Evolutionary conservation across 2,888 invertebrate genomes (phyloP).

Genomic region (Lagria hirta): DNA sequence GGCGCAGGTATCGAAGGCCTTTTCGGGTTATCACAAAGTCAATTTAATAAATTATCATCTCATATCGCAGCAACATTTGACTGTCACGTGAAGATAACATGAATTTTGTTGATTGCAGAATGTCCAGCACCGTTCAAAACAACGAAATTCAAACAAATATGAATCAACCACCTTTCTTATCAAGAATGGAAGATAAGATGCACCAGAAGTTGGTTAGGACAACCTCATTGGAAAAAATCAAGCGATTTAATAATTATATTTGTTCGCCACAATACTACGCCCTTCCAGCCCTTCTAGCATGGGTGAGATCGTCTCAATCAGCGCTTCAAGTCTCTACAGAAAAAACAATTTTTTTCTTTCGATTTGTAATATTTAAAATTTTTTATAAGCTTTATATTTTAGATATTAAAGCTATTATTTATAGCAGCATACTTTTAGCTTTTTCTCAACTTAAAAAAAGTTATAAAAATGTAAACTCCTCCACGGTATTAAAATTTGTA

Average conservation of each 20-base stretch:
- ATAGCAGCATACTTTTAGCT: constrained; percentile 10
- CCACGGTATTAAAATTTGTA: constrained; percentile 29
- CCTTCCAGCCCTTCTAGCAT: constrained; percentile 44
- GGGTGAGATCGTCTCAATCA: constrained; percentile 45
- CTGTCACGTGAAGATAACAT: too few species aligned
- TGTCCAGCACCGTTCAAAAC: constrained; percentile 35
- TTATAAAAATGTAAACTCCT: constrained; percentile 28
- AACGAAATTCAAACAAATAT: constrained; percentile 29
- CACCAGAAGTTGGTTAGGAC: constrained; percentile 41
- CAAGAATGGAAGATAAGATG: constrained; percentile 35
- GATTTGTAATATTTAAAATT: constrained; percentile 35
- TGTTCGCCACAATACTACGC: constrained; percentile 48
- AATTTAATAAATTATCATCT: too few species aligned
- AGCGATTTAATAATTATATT: constrained; percentile 47
- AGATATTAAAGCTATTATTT: constrained; percentile 13
- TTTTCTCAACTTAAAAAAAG: constrained; percentile 24
- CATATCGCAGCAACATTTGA: too few species aligned
- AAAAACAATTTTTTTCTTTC: constrained; percentile 39
- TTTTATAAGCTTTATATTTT: constrained; percentile 34
- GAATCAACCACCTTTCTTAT: too few species aligned
- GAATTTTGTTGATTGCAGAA: too few species aligned
- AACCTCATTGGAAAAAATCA: constrained; percentile 47
- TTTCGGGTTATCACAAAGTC: too few species aligned
- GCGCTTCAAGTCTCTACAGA: constrained; percentile 41
- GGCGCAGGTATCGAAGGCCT: too few species aligned